Conservation (phyloP, 2,113 vertebrate genomes). For the Ciconia stormi region DNA sequence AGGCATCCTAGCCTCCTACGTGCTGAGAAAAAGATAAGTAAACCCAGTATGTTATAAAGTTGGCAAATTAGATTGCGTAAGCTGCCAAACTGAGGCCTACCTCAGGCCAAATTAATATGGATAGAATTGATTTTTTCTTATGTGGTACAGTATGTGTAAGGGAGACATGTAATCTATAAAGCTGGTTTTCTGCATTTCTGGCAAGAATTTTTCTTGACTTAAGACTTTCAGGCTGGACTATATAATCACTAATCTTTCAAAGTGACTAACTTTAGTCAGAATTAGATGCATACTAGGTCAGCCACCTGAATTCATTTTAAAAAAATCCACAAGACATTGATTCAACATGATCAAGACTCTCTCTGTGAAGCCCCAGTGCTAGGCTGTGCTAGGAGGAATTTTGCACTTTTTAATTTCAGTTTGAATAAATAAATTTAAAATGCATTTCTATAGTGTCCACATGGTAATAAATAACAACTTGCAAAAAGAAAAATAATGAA, state of each 20-base stretch:
- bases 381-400: background rate
- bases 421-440: background rate
- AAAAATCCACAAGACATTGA: background rate
- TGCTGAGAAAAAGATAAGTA: background rate
- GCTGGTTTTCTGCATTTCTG: background rate
- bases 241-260: background rate
- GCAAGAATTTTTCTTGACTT: slow-evolving; percentile 17
- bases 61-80: background rate
- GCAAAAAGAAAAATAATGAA: background rate
- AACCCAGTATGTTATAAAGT: background rate
- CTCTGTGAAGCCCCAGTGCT: background rate
- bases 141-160: background rate
- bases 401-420: background rate
- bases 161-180: background rate
- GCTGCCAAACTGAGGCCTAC: background rate
- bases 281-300: background rate
- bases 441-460: background rate
- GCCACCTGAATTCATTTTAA: background rate
- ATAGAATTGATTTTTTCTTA: background rate
- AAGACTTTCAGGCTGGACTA: background rate
- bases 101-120: background rate
- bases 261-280: background rate
- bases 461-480: background rate
- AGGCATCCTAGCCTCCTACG: background rate
- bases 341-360: background rate